Conservation (phyloP, 2,888 invertebrate species). For the Drosophila neonasuta region DNA sequence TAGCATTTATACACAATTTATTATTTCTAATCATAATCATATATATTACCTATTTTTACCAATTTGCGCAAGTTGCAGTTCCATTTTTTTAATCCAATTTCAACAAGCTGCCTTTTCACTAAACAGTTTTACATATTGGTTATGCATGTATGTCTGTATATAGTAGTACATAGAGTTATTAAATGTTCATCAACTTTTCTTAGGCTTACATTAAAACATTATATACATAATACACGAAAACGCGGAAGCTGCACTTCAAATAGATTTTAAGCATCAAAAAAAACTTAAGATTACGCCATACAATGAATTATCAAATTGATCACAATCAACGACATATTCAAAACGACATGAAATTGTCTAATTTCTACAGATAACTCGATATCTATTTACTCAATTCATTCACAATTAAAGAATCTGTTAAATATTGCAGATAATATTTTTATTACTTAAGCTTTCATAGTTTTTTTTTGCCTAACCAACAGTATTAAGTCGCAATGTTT, state of each 20-base stretch:
- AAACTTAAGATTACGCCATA: slow-evolving; percentile 54
- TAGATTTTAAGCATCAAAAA: slow-evolving; percentile 37
- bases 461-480: slow-evolving; percentile 41
- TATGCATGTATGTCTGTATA: slow-evolving; percentile 19
- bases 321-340: slow-evolving; percentile 52
- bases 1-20: slow-evolving; percentile 67
- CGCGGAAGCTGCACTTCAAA: slow-evolving; percentile 52
- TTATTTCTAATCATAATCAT: slow-evolving; percentile 56
- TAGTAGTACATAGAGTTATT: slow-evolving; percentile 29
- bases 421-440: slow-evolving; percentile 48
- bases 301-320: slow-evolving; percentile 45
- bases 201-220: slow-evolving; percentile 59
- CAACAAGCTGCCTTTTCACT: slow-evolving; percentile 57
- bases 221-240: slow-evolving; percentile 65
- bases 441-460: slow-evolving; percentile 40
- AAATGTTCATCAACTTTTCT: slow-evolving; percentile 42
- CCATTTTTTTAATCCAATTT: slow-evolving; percentile 24
- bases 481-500: slow-evolving; percentile 34
- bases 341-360: slow-evolving; percentile 63
- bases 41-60: slow-evolving; percentile 36
- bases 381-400: slow-evolving; percentile 34
- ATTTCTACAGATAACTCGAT: slow-evolving; percentile 48
- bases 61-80: slow-evolving; percentile 52
- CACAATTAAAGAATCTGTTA: slow-evolving; percentile 47
- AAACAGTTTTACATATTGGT: slow-evolving; percentile 53